Evolutionary conservation across 2,888 invertebrate genomes (phyloP).

Genomic region (Cyclophora punctaria): DNA sequence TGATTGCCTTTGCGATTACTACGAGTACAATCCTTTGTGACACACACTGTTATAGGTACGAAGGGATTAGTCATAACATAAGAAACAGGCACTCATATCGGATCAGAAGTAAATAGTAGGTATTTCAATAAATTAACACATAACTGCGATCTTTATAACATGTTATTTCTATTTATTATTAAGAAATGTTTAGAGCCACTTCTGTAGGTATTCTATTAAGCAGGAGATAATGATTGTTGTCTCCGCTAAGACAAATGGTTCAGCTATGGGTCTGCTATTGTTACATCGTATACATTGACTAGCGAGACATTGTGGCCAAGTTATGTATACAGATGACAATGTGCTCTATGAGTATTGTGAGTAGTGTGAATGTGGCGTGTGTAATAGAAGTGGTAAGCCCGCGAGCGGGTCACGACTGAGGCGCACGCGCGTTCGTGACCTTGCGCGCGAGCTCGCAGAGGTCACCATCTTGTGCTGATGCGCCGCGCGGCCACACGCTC

Average conservation of each 20-base stretch:
- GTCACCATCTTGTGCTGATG: constrained; percentile 67
- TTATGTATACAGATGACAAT: constrained; percentile 41
- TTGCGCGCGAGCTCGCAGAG: constrained; percentile 68
- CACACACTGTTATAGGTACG: no score
- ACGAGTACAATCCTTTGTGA: no score
- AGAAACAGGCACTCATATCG: no score
- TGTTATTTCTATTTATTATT: no score
- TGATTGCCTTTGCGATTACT: no score
- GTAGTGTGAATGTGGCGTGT: constrained; percentile 47
- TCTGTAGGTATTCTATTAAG: constrained; percentile 2
- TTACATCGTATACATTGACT: constrained; percentile 35
- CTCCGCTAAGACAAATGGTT: constrained; percentile 28
- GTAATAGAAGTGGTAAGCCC: constrained; percentile 36
- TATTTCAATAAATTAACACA: no score
- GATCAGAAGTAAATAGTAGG: no score
- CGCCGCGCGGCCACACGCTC: constrained; percentile 48
- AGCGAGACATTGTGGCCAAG: constrained; percentile 42
- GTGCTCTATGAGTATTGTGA: constrained; percentile 48
- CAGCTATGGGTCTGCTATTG: constrained; percentile 28
- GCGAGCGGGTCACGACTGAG: constrained; percentile 72
- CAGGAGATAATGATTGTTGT: not conserved
- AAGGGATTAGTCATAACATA: no score
- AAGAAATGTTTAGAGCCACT: not conserved
- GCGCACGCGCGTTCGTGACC: constrained; percentile 74
- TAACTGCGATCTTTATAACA: no score